These are phyloP conservation scores for Vanacampus margaritifer DNA, from an alignment of 2,113 vertebrate genomes.

Conservation along the genomic window DNA sequence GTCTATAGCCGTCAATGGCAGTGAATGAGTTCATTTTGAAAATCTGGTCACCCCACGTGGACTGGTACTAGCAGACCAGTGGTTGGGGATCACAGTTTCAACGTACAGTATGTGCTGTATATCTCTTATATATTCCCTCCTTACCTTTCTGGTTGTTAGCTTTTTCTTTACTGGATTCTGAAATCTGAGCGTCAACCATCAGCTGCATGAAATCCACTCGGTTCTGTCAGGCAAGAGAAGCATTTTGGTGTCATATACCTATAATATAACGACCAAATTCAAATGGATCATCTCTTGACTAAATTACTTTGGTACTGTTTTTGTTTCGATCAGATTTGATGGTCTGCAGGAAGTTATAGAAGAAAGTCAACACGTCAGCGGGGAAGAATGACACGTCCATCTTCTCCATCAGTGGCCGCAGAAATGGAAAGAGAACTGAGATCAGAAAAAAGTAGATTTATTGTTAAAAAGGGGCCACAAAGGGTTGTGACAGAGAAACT, in stretches of 20 bases:
- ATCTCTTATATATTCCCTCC: background rate
- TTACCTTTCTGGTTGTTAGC: slow-evolving; percentile 26
- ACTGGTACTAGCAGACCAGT: no score
- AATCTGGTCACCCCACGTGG: no score
- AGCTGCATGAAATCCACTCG: slow-evolving; percentile 83
- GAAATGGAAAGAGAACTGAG: slow-evolving; percentile 62
- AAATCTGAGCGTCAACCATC: slow-evolving; percentile 78
- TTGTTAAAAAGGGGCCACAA: background rate
- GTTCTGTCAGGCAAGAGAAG: slow-evolving; percentile 52
- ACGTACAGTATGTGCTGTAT: background rate
- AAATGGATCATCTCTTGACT: background rate
- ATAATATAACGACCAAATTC: background rate
- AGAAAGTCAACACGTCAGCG: slow-evolving; percentile 34
- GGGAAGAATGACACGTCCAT: slow-evolving; percentile 49
- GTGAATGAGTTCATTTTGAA: no score
- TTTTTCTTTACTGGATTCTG: slow-evolving; percentile 9
- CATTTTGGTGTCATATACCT: background rate
- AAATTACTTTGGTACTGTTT: slow-evolving; percentile 35
- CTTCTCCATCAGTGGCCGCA: slow-evolving; percentile 33
- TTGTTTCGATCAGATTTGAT: slow-evolving; percentile 50
- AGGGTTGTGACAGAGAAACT: background rate
- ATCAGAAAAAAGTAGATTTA: background rate
- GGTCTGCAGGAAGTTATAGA: slow-evolving; percentile 42
- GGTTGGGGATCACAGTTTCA: background rate
- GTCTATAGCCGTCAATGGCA: no score